Evolutionary conservation across 1,140 invertebrate genomes (phyloP), one percentile per base, ranked within the genome.

Genomic region (Lanistes nyassanus): DNA sequence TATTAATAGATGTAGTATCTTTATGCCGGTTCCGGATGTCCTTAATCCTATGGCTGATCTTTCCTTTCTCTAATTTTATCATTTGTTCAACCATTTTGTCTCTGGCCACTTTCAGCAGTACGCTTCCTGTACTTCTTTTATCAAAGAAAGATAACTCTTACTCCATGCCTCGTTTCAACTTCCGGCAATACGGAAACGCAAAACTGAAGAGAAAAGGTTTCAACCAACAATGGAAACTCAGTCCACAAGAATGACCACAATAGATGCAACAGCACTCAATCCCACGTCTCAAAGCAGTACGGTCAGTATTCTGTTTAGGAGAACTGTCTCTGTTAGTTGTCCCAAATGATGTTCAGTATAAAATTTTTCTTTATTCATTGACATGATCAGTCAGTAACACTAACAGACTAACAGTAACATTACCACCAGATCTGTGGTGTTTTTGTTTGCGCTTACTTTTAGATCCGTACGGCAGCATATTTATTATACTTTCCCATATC

Each of bases 111-210:
- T n/a, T n/a, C n/a, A n/a, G n/a, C n/a, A n/a, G n/a, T n/a, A n/a
- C n/a, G n/a, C n/a, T n/a, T n/a, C n/a, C n/a, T n/a, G n/a, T n/a
- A n/a, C n/a, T n/a, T n/a, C n/a, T n/a, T n/a, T n/a, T n/a, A 47
- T 16, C 42, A 47, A 16, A 9, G 42, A 47, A 9, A 47, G 42
- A 73, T 23, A 47, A 70, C 68, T 70, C 51, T 70, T 21, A 36
- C 31, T 34, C 26, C 4, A 34, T 13, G 56, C 70, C 70, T 72
- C 70, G 70, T 62, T 72, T 60, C 42, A 53, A 60, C n/a, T 72
- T 72, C 70, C 37, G 36, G 16, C 21, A 16, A 23, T 3, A 72
- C 36, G 34, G 56, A 62, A 72, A 34, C 70, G 31, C 53, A 0
- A 26, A 42, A 42, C 60, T 23, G 36, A 21, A 42, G 23, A 37